phyloP scores from a whole-genome alignment of 2,888 invertebrate species.

The Stenchaetothrips biformis region DNA sequence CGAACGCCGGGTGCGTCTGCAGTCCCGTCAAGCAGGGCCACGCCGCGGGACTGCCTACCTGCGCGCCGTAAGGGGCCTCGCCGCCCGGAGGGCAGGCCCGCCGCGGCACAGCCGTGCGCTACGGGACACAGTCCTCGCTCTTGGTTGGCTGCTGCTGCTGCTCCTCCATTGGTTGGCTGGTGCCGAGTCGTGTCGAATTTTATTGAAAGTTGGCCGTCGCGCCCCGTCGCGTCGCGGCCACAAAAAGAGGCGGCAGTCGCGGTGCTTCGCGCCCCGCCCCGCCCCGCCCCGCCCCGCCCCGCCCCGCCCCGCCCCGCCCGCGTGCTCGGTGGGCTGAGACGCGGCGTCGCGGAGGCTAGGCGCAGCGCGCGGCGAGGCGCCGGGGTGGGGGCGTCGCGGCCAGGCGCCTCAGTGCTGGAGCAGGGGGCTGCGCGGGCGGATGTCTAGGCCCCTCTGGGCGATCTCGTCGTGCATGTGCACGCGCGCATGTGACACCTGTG shows the following conservation, averaged over 20 bases:
- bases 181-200: background rate
- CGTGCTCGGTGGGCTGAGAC: background rate
- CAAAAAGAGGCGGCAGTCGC: no score
- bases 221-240: background rate
- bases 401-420: background rate
- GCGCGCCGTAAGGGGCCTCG: background rate
- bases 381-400: background rate
- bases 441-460: background rate
- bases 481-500: constrained; percentile 30
- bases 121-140: no score
- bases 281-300: background rate
- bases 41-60: background rate
- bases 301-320: background rate
- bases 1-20: background rate
- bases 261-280: background rate
- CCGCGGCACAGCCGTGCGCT: no score
- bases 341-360: background rate
- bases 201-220: background rate
- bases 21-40: background rate
- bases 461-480: background rate
- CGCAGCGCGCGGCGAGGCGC: background rate
- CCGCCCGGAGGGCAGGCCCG: no score
- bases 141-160: no score
- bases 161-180: no score
- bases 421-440: background rate